Base-by-base conservation (phyloP, 2,888 invertebrate species). In the Orchestes rusci region DNA sequence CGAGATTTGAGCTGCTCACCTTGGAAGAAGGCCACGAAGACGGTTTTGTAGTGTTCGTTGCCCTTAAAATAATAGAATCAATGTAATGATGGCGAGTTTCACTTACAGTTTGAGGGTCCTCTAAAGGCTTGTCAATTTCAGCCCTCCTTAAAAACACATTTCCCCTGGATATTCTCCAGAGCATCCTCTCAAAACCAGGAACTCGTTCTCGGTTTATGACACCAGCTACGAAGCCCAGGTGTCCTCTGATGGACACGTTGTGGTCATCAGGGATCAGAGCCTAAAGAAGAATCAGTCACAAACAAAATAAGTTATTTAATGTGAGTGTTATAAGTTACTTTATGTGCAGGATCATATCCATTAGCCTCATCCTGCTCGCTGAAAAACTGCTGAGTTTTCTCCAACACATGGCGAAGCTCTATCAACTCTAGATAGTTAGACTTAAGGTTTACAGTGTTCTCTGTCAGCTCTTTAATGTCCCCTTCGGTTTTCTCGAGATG, bases 401-500 rank as follows among this genome's bases (percentile, higher is more conserved):
- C 85, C 42, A 97, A 74, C 28, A 97, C 94, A 62, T 91, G 88
- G 54, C 78, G 83, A 58, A 97, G 69, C 69, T 97, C 96, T 1
- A 86, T 89, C 60, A 97, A 73, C 66, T 96, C 95, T 54, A 91
- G 72, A 65, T 76, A 94, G 69, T 95, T 96, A 56, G 86, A 84
- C 70, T 92, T 90, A 59, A 96, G 68, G 61, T 89, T 92, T 48
- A 93, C 86, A 5, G 91, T 90, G 66, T 94, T 96, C 61, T 87
- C 85, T 47, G 92, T 91, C 51, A 97, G 76, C 70, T 96, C 95
- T 40, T 89, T 76, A 54, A 97, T 83, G 69, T 97, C 96, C 56
- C 88, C 87, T 68, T 97, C 96, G 16, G 93, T 86, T 71, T 94
- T 93, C 69, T 97, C 96, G 65, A 96, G 78, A 56, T 92, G 90